phyloP scores from a whole-genome alignment of 1,140 invertebrate genomes.

The Drosophila novamexicana region DNA sequence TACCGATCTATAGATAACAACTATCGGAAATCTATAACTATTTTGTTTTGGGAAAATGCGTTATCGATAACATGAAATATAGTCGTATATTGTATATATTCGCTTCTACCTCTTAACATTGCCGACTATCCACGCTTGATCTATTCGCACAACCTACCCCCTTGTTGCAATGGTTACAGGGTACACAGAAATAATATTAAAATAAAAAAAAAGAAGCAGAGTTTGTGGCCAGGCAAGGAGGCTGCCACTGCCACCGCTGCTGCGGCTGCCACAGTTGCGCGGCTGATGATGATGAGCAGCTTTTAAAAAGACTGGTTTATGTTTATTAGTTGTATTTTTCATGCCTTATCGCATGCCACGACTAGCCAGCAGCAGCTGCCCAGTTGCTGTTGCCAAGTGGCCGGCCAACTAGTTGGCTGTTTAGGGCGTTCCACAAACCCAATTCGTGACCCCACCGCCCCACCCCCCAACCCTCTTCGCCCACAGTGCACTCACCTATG shows the following conservation, averaged over 20 bases:
- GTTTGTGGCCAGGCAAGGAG: conserved; percentile 53
- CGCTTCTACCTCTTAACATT: no score
- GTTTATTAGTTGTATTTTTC: conserved; percentile 82
- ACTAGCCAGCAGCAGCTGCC: conserved; percentile 1
- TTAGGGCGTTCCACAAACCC: conserved; percentile 33
- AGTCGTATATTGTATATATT: no score
- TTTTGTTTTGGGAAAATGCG: no score
- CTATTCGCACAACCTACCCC: no score
- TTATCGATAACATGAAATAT: no score
- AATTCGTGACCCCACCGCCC: conserved; percentile 84
- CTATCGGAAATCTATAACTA: no score
- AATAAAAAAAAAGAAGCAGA: neutral
- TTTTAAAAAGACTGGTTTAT: conserved; percentile 82
- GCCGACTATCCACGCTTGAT: no score
- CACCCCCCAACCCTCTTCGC: neutral
- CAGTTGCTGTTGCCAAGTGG: conserved; percentile 45
- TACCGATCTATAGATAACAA: no score
- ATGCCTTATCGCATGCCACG: conserved; percentile 63
- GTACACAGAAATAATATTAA: no score
- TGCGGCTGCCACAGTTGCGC: conserved; percentile 13
- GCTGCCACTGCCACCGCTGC: conserved; percentile 6
- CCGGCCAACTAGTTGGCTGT: conserved; percentile 7
- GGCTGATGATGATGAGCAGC: conserved; percentile 72
- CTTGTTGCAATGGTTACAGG: no score
- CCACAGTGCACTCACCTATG: conserved; percentile 87